These are phyloP conservation scores for Chaetoderma sp. DNA, from an alignment of 2,888 invertebrate species.

Conservation along the genomic window DNA sequence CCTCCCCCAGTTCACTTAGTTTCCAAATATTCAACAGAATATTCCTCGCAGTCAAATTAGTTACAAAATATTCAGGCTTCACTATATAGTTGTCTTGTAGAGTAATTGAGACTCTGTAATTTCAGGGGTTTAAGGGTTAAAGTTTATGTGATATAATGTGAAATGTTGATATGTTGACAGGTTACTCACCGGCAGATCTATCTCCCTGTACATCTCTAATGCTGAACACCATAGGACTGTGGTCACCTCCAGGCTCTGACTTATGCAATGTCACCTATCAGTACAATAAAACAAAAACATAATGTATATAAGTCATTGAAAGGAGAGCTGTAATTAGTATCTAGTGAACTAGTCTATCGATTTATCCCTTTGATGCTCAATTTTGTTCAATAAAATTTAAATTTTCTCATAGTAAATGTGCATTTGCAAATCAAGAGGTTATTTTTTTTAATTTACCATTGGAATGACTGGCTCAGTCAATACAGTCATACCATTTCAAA, in stretches of 20 bases:
- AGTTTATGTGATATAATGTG: too few relatives aligned
- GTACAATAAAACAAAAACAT: not conserved
- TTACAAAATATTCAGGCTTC: too few relatives aligned
- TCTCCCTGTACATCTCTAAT: constrained; percentile 67
- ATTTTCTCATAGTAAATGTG: too few relatives aligned
- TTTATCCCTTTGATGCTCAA: not conserved
- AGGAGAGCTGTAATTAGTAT: not conserved
- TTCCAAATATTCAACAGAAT: too few relatives aligned
- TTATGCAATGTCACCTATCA: constrained; percentile 61
- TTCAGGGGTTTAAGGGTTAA: not conserved
- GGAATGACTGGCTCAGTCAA: too few relatives aligned
- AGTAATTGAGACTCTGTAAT: not conserved
- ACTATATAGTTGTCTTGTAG: not conserved
- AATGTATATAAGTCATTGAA: too few relatives aligned
- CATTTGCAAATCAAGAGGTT: too few relatives aligned
- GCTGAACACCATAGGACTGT: constrained; percentile 66
- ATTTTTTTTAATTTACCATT: too few relatives aligned
- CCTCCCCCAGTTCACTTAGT: too few relatives aligned
- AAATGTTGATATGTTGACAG: too few relatives aligned
- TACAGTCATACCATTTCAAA: too few relatives aligned
- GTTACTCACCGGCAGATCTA: constrained; percentile 51
- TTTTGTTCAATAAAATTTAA: not conserved
- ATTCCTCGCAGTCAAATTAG: too few relatives aligned
- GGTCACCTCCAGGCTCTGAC: constrained; percentile 68
- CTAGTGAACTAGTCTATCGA: not conserved